Conservation (phyloP, 2,113 vertebrate species). For the Turdus rufiventris region DNA sequence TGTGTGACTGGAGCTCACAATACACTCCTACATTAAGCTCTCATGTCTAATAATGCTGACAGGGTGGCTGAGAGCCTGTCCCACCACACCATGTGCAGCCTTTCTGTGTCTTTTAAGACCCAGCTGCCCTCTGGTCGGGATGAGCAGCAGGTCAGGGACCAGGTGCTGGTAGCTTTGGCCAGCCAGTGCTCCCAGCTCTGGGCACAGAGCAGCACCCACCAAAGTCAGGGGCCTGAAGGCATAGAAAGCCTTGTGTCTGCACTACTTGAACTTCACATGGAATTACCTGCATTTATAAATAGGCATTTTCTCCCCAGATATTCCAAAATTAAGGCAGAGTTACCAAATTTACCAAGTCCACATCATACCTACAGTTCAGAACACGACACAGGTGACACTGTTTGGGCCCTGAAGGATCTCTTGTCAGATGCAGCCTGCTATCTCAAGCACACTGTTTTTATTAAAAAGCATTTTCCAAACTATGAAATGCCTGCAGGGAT, state of each 20-base stretch:
- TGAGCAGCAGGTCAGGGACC: rapidly evolving
- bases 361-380: not conserved
- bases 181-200: not conserved
- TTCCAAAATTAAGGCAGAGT: not conserved
- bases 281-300: not conserved
- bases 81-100: rapidly evolving
- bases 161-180: rapidly evolving
- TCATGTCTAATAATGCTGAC: not conserved
- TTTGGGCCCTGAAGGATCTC: not conserved
- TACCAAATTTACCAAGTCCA: not conserved
- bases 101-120: not conserved
- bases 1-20: not conserved
- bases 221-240: not conserved
- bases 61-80: not conserved
- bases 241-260: not conserved
- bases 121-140: not conserved
- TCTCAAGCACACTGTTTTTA: not conserved
- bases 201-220: not conserved
- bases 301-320: not conserved
- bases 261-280: not conserved
- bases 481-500: not conserved
- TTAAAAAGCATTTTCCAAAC: not conserved
- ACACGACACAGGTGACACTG: not conserved
- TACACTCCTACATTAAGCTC: not conserved
- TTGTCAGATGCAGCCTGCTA: not conserved